Evolutionary conservation across 2,113 vertebrate genomes (phyloP).

Genomic region (Microtus oregoni): DNA sequence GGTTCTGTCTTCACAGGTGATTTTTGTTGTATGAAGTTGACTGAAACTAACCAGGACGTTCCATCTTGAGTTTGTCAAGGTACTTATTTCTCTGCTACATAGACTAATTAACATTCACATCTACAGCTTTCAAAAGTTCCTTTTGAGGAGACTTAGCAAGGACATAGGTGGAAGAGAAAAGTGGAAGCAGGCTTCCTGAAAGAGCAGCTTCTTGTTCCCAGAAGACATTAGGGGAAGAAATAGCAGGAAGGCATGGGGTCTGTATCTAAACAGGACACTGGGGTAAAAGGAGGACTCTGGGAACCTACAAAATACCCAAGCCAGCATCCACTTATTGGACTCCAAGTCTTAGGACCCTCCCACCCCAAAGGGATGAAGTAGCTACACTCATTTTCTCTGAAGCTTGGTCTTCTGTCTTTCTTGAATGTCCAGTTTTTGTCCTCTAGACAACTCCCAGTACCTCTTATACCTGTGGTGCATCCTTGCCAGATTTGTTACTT

Average conservation of each 20-base stretch:
- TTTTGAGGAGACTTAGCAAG: not conserved
- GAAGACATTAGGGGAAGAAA: not conserved
- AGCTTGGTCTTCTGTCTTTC: not conserved
- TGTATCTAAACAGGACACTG: not conserved
- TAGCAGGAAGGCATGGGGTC: too few species aligned
- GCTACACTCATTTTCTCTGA: not conserved
- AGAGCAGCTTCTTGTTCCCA: not conserved
- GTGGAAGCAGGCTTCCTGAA: not conserved
- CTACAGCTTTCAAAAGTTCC: not conserved
- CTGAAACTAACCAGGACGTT: not conserved
- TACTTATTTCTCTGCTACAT: not conserved
- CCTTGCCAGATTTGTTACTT: not conserved
- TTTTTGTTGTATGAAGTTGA: not conserved
- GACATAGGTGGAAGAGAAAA: not conserved
- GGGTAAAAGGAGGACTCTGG: fast-evolving
- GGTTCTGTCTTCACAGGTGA: not conserved
- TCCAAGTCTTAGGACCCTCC: not conserved
- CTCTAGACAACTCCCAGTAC: not conserved
- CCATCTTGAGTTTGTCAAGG: not conserved
- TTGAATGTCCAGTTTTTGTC: not conserved
- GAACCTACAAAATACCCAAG: not conserved
- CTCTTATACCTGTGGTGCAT: not conserved
- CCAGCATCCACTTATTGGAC: not conserved
- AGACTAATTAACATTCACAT: not conserved
- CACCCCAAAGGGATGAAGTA: not conserved